A percentile compares a stretch with the other conserved stretches of the same genome.
Evolutionary conservation across 2,797 vertebrate genomes (phyloP).

Genomic region (Valencia hispanica): DNA sequence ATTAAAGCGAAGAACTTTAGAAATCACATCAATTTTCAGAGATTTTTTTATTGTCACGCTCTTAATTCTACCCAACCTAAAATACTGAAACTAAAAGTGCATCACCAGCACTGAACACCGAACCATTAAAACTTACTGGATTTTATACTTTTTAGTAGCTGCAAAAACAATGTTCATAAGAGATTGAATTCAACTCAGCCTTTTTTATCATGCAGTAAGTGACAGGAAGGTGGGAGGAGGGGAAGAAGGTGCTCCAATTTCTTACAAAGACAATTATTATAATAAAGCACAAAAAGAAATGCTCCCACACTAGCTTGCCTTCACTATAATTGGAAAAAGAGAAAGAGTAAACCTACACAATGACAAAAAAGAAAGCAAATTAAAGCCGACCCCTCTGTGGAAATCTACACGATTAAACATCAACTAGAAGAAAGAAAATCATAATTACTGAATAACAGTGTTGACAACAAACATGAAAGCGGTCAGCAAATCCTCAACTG

Average conservation of each 20-base stretch:
- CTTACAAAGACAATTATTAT: constrained; percentile 44
- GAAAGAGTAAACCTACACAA: constrained; percentile 19
- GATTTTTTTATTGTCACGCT: too few species aligned
- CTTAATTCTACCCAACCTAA: background rate
- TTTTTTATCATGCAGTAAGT: constrained; percentile 8
- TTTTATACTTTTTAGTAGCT: constrained; percentile 17
- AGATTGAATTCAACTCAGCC: constrained; percentile 41
- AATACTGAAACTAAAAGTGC: constrained; percentile 8
- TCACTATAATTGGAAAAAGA: constrained; percentile 25
- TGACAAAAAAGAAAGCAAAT: constrained; percentile 40
- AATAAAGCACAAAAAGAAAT: constrained; percentile 41
- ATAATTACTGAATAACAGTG: constrained; percentile 29
- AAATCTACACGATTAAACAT: constrained; percentile 47
- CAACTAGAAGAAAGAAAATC: constrained; percentile 24
- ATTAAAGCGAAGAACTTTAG: background rate
- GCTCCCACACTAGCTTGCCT: constrained; percentile 21
- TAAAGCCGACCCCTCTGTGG: constrained; percentile 48
- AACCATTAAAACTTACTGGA: constrained; percentile 34
- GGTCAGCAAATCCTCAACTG: background rate
- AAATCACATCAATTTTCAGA: background rate
- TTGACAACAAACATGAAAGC: background rate
- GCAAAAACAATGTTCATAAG: constrained; percentile 11
- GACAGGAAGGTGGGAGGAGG: constrained; percentile 7
- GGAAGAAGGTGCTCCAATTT: constrained; percentile 19
- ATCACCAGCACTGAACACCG: constrained; percentile 2